Percentiles rank a stretch among this genome's conserved stretches.
Evolutionary conservation across 2,797 vertebrate genomes (phyloP).

Genomic region (Cyprinodon diabolis): DNA sequence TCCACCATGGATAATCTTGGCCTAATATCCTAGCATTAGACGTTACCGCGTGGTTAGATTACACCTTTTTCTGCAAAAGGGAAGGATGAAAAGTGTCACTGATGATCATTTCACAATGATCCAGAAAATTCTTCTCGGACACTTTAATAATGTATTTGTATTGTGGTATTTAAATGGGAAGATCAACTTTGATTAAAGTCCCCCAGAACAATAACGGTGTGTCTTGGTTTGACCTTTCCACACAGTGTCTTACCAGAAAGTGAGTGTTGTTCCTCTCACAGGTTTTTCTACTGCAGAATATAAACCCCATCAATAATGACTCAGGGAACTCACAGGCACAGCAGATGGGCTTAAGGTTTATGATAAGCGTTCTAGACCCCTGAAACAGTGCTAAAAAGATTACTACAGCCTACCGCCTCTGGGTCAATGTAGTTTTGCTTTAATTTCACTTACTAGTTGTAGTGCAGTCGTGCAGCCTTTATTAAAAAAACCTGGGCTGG

Average conservation of each 20-base stretch:
- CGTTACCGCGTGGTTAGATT: not conserved
- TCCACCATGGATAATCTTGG: too few species aligned
- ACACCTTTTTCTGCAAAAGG: too few species aligned
- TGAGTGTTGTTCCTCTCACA: not conserved
- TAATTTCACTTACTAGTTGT: too few species aligned
- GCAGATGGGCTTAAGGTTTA: not conserved
- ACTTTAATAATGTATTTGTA: not conserved
- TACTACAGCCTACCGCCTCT: too few species aligned
- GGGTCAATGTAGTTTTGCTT: too few species aligned
- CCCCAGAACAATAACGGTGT: not conserved
- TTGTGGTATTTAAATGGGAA: not conserved
- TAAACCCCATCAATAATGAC: not conserved
- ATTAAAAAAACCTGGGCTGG: too few species aligned
- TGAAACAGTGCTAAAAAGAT: not conserved
- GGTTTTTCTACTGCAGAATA: not conserved
- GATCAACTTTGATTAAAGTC: not conserved
- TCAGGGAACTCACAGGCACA: not conserved
- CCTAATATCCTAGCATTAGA: too few species aligned
- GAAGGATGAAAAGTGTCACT: not conserved
- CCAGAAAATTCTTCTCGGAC: not conserved
- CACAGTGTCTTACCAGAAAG: not conserved
- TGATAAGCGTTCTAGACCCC: not conserved
- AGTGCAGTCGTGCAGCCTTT: too few species aligned
- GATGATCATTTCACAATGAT: not conserved
- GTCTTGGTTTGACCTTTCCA: not conserved